phyloP scores from a whole-genome alignment of 2,113 vertebrate genomes.

The Parus major region DNA sequence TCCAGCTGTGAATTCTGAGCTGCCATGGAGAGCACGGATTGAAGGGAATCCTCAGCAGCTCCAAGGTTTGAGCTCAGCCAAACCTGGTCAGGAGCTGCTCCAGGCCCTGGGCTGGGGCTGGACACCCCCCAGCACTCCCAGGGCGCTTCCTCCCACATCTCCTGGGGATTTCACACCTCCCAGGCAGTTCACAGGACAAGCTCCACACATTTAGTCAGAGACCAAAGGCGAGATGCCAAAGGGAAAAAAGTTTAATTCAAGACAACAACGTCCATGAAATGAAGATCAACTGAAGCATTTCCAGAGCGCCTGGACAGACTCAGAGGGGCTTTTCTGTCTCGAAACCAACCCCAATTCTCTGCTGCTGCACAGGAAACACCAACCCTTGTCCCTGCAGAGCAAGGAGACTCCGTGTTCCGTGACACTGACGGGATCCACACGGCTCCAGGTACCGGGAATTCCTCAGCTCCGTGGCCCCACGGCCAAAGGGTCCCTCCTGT shows the following conservation, averaged over 20 bases:
- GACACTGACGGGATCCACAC: background rate
- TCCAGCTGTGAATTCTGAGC: background rate
- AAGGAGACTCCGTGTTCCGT: background rate
- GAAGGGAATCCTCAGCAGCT: background rate
- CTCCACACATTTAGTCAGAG: constrained; percentile 2
- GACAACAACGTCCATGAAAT: constrained; percentile 35
- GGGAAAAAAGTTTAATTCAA: constrained; percentile 55
- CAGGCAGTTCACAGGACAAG: background rate
- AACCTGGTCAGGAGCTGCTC: background rate
- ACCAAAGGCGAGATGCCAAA: background rate
- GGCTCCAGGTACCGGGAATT: background rate
- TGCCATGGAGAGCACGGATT: background rate
- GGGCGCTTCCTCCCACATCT: background rate
- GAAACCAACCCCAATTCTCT: background rate
- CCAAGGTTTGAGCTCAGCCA: background rate
- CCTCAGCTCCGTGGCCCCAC: background rate
- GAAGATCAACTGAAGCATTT: constrained; percentile 18
- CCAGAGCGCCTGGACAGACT: background rate
- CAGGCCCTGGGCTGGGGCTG: background rate
- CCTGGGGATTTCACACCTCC: background rate
- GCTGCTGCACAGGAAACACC: background rate
- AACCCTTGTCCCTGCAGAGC: background rate
- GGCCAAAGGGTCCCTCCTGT: background rate
- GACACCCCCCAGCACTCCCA: background rate
- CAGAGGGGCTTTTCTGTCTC: background rate